A percentile compares a stretch with the other conserved stretches of the same genome.
These are phyloP conservation scores for Odontocerum albicorne DNA, from an alignment of 2,888 invertebrate species.

Conservation along the genomic window DNA sequence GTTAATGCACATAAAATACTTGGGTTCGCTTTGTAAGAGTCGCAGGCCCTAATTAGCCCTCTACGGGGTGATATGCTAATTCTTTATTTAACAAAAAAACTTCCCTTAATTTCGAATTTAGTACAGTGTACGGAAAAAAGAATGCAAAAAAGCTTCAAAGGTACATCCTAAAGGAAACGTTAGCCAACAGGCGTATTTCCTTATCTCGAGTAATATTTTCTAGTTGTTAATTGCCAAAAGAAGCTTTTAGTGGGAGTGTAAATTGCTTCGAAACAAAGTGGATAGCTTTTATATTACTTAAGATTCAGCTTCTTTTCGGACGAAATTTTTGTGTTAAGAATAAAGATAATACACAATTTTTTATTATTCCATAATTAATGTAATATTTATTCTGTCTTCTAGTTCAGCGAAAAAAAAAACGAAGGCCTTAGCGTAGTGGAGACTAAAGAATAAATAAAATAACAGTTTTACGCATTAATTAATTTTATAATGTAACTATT, in stretches of 20 bases:
- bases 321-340: no score
- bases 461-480: no score
- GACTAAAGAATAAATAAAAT: no score
- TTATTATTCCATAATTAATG: no score
- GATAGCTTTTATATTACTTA: conserved; percentile 16
- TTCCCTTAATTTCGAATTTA: conserved; percentile 34
- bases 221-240: conserved; percentile 34
- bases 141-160: conserved; percentile 24
- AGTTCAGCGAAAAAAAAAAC: no score
- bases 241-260: conserved; percentile 30
- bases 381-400: no score
- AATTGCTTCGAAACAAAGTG: conserved; percentile 25
- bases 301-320: background rate
- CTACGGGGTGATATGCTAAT: conserved; percentile 37
- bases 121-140: conserved; percentile 17
- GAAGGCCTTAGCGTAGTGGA: no score
- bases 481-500: no score
- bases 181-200: conserved; percentile 24
- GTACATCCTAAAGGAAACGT: conserved; percentile 19
- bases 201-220: conserved; percentile 35
- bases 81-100: conserved; percentile 32
- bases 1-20: conserved; percentile 36
- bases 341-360: no score
- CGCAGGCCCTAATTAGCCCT: conserved; percentile 33
- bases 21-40: conserved; percentile 32